These are phyloP conservation scores for Anolis apletophallus DNA, from an alignment of 2,797 vertebrate species.

Conservation along the genomic window DNA sequence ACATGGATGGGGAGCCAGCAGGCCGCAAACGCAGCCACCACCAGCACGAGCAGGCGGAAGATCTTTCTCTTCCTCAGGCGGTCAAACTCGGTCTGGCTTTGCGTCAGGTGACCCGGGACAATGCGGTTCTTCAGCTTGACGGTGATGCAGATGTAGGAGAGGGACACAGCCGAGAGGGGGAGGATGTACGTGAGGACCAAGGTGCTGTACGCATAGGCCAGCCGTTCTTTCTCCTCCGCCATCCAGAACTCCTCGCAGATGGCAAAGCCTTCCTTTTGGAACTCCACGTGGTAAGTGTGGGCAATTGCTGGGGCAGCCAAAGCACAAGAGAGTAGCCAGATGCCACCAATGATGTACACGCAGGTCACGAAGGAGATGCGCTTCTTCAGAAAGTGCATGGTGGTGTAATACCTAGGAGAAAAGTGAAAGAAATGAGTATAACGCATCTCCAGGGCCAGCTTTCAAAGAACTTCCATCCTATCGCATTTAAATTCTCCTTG, in stretches of 20 bases:
- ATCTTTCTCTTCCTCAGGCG: constrained; percentile 87
- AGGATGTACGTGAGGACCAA: constrained; percentile 89
- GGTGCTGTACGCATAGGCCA: constrained; percentile 88
- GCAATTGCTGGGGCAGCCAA: constrained; percentile 87
- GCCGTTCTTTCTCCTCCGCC: constrained; percentile 81
- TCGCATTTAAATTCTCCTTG: too few relatives aligned
- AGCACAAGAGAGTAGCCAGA: constrained; percentile 88
- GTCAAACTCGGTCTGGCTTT: constrained; percentile 84
- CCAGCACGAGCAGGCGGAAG: constrained; percentile 85
- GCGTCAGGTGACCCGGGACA: constrained; percentile 85
- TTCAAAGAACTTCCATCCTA: neutral
- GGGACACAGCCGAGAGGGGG: constrained; percentile 86
- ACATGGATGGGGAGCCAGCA: constrained; percentile 92
- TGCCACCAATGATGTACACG: constrained; percentile 83
- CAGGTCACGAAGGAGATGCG: constrained; percentile 86
- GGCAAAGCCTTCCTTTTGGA: constrained; percentile 85
- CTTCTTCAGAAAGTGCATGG: constrained; percentile 88
- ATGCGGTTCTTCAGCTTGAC: constrained; percentile 88
- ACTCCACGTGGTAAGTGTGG: constrained; percentile 91
- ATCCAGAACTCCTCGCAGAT: constrained; percentile 94
- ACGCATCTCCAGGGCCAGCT: neutral
- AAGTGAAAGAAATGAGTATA: neutral
- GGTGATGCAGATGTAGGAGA: constrained; percentile 88
- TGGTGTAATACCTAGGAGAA: constrained; percentile 85
- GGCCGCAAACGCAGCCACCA: constrained; percentile 86